Conservation (phyloP, 1,140 invertebrate species). For the Grapholita molesta region DNA sequence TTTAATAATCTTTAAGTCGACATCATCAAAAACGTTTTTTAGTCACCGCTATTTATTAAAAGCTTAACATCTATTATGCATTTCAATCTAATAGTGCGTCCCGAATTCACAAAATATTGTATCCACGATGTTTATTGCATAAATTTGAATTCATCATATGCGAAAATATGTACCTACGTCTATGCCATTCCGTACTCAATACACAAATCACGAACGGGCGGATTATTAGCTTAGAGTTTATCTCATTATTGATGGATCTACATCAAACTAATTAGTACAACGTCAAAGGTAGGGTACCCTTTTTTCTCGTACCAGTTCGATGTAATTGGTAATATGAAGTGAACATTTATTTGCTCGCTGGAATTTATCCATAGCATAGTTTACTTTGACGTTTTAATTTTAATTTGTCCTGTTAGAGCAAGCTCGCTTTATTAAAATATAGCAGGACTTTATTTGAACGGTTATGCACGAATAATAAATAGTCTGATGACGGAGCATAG, state of each 20-base stretch:
- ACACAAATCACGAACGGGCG: neutral
- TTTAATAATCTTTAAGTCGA: too few relatives aligned
- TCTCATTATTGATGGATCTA: neutral
- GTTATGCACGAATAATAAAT: slow-evolving; percentile 44
- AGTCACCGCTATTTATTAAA: too few relatives aligned
- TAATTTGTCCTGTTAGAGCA: slow-evolving; percentile 9
- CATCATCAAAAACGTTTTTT: too few relatives aligned
- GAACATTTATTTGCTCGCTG: neutral
- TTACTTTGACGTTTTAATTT: slow-evolving; percentile 11
- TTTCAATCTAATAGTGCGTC: neutral
- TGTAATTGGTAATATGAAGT: neutral
- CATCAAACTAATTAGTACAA: neutral
- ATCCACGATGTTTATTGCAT: neutral
- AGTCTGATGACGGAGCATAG: slow-evolving; percentile 20
- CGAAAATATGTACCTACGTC: neutral
- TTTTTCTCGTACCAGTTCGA: neutral
- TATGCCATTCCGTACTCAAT: neutral
- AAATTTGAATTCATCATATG: neutral
- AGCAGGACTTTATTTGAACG: slow-evolving; percentile 6
- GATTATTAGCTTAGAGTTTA: neutral
- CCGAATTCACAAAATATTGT: neutral
- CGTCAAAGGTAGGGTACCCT: neutral
- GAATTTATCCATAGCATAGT: slow-evolving; percentile 5
- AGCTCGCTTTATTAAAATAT: slow-evolving; percentile 13
- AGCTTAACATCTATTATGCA: too few relatives aligned